phyloP scores from a whole-genome alignment of 1,140 invertebrate species.

The Acromyrmex echinatior region DNA sequence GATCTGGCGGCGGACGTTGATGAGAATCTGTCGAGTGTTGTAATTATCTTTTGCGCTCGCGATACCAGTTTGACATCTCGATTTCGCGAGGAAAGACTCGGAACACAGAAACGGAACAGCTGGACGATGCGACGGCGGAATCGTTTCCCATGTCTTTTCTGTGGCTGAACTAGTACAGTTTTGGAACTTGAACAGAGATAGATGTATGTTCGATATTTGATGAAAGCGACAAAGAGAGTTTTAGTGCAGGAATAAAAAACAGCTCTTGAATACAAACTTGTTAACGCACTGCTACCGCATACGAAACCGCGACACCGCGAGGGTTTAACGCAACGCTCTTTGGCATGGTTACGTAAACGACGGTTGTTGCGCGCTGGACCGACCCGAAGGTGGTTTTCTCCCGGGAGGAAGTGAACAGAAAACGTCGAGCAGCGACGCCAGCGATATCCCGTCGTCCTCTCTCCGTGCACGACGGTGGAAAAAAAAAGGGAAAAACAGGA shows the following conservation, averaged over 20 bases:
- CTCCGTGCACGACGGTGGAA: neutral
- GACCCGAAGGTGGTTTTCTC: conserved; percentile 53
- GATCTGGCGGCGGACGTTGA: neutral
- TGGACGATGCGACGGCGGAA: neutral
- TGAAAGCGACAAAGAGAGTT: too few species aligned
- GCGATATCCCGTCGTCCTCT: neutral
- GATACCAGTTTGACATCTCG: neutral
- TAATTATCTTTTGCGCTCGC: neutral
- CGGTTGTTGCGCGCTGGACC: conserved; percentile 17
- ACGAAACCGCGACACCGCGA: neutral
- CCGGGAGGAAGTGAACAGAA: conserved; percentile 55
- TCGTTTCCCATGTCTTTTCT: neutral
- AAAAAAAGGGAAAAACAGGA: neutral
- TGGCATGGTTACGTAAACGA: conserved; percentile 66
- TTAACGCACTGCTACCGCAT: neutral
- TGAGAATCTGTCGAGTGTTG: neutral
- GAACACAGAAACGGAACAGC: too few species aligned
- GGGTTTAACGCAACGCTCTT: conserved; percentile 5
- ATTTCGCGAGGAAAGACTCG: neutral
- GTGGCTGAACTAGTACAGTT: too few species aligned
- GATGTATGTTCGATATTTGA: too few species aligned
- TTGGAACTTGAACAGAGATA: too few species aligned
- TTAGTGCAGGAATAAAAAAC: too few species aligned
- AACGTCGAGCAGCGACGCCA: conserved; percentile 38
- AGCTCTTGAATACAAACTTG: neutral